Conservation (phyloP, 2,888 invertebrate species). For the Chloroclystis v-ata region DNA sequence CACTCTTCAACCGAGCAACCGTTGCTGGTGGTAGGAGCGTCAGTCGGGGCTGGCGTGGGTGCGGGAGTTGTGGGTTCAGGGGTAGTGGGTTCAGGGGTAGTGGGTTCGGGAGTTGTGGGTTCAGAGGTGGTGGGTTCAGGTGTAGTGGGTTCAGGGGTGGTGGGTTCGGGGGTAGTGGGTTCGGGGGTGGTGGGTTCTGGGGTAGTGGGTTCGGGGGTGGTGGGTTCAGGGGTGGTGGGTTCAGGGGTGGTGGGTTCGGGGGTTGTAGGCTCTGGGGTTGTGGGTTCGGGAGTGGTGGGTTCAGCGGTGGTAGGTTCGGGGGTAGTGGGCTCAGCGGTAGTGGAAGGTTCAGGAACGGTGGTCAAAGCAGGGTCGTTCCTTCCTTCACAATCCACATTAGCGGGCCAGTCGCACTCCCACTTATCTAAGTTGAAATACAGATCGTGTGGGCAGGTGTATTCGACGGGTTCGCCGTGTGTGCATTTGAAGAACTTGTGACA, state of each 20-base stretch:
- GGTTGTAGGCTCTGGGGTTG: no score
- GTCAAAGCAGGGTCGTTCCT: slow-evolving; percentile 41
- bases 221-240: neutral
- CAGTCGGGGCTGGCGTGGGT: slow-evolving; percentile 19
- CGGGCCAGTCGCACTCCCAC: slow-evolving; percentile 79
- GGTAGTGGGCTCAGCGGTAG: no score
- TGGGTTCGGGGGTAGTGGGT: no score
- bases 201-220: no score
- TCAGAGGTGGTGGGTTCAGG: no score
- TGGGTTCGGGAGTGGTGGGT: slow-evolving; percentile 1
- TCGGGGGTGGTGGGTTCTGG: no score
- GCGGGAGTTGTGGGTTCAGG: slow-evolving; percentile 3
- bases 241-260: slow-evolving; percentile 3
- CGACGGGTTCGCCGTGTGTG: slow-evolving; percentile 79
- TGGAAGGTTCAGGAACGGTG: slow-evolving; percentile 9
- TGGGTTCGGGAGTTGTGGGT: no score
- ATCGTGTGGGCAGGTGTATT: slow-evolving; percentile 75
- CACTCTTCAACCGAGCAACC: slow-evolving; percentile 19
- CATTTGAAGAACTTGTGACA: slow-evolving; percentile 83
- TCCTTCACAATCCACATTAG: slow-evolving; percentile 79
- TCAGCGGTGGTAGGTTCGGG: slow-evolving; percentile 3
- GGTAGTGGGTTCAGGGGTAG: neutral
- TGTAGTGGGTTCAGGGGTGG: no score
- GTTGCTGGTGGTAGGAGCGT: slow-evolving; percentile 13
- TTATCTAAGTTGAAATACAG: slow-evolving; percentile 77